Conservation (phyloP, 2,113 vertebrate genomes). For the Chionis minor region DNA sequence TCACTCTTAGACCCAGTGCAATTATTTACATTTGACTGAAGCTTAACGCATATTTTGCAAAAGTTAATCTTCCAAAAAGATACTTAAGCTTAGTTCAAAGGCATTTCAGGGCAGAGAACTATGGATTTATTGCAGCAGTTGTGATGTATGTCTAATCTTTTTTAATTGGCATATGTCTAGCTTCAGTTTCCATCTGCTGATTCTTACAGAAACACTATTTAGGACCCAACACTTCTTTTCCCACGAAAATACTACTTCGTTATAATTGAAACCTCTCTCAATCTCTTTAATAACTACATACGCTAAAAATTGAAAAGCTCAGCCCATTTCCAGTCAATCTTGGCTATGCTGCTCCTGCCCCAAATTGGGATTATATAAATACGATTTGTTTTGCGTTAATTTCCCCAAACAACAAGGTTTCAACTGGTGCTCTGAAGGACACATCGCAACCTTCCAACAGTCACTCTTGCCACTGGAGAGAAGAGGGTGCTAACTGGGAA, state of each 20-base stretch:
- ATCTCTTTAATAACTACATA: not conserved
- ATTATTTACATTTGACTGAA: constrained; percentile 18
- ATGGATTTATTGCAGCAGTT: not conserved
- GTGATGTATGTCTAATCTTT: not conserved
- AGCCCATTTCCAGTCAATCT: not conserved
- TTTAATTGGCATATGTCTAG: not conserved
- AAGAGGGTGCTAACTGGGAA: not conserved
- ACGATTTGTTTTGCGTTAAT: not conserved
- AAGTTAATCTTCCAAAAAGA: constrained; percentile 22
- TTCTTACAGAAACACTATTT: not conserved
- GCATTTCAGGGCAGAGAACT: not conserved
- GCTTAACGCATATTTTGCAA: not conserved
- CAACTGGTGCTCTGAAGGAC: not conserved
- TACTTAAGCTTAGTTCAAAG: not conserved
- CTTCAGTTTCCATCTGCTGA: not conserved
- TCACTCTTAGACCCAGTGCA: not conserved
- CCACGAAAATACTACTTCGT: not conserved
- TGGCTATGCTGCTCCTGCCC: not conserved
- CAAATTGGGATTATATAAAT: not conserved
- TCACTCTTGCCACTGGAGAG: not conserved
- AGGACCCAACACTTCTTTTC: not conserved
- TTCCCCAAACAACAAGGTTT: not conserved
- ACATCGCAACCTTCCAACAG: not conserved
- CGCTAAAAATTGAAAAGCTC: not conserved
- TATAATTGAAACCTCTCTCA: not conserved